phyloP scores from a whole-genome alignment of 2,113 vertebrate genomes.

The Pluvianellus socialis region DNA sequence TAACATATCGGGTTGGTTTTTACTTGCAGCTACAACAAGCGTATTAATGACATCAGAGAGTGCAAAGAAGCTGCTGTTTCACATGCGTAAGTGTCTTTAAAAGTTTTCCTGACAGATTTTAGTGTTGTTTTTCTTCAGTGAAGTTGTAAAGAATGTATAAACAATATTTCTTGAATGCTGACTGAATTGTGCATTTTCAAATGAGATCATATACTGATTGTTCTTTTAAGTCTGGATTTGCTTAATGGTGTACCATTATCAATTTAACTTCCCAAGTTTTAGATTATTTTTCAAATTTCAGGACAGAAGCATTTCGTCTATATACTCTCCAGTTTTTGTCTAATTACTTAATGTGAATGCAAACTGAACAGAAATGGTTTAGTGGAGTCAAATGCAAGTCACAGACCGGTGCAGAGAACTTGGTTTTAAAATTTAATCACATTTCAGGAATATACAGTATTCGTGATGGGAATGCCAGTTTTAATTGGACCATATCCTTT shows the following conservation, averaged over 20 bases:
- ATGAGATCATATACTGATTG: background rate
- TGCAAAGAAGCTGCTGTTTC: constrained; percentile 97
- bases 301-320: background rate
- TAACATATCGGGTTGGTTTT: background rate
- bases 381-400: background rate
- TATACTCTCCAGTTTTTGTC: background rate
- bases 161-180: background rate
- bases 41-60: constrained; percentile 97
- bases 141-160: background rate
- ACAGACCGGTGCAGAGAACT: background rate
- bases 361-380: background rate
- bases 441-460: background rate
- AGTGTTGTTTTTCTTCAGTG: background rate
- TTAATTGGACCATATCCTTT: background rate
- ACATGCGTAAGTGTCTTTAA: constrained; percentile 85
- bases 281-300: background rate
- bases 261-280: background rate
- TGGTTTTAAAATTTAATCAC: background rate
- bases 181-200: background rate
- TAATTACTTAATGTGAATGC: background rate
- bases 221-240: background rate
- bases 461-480: background rate
- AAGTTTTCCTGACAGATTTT: background rate
- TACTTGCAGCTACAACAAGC: constrained; percentile 92
- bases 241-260: background rate